Base-by-base conservation (phyloP, 2,113 vertebrate species). In the Periophthalmodon schlosseri region DNA sequence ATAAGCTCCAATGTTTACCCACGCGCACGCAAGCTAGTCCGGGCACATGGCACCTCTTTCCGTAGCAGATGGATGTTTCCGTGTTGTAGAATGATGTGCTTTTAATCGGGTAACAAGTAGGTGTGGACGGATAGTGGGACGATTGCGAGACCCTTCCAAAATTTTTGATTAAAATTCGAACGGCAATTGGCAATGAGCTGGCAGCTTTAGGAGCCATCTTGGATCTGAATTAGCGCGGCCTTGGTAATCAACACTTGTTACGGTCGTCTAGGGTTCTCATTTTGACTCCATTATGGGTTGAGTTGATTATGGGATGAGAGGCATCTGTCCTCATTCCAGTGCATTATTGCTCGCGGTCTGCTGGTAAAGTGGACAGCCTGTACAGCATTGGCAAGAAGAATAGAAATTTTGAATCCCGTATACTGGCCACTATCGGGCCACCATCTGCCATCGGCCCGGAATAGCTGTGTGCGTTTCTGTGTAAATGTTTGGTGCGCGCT, bases 401-500 rank as follows among this genome's bases (percentile, higher is more conserved):
- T 46, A 21, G 75, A 69, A 64, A 83, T 47, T n/a, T 49, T 12
- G 39, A 68, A 81, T 21, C 50, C 44, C 20, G 14, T 65, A 70
- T 69, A 75, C 60, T 77, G 21, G 63, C 65, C 64, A 82, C 68
- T 82, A 82, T 89, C 76, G 73, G 76, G 64, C 73, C 80, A 60
- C 84, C 84, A 87, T 87, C 88, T 89, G 86, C 84, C 28, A 57
- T 1, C 23, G 66, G 39, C 8, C 63, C 54, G 39, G 68, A 80
- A 73, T 65, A 70, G 68, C 50, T 66, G 52, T 61, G 50, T 78
- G 4, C 68, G 24, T 81, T 69, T 83, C 69, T 83, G 72, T 84
- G 86, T 60, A 83, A 88, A 91, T 86, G 75, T 88, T 88, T 85
- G 83, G 63, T 24, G 78, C 85, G 86, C 79, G 77, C 80, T 82